Evolutionary conservation across 2,888 invertebrate species (phyloP).

Genomic region (Siphonodentalium dalli): DNA sequence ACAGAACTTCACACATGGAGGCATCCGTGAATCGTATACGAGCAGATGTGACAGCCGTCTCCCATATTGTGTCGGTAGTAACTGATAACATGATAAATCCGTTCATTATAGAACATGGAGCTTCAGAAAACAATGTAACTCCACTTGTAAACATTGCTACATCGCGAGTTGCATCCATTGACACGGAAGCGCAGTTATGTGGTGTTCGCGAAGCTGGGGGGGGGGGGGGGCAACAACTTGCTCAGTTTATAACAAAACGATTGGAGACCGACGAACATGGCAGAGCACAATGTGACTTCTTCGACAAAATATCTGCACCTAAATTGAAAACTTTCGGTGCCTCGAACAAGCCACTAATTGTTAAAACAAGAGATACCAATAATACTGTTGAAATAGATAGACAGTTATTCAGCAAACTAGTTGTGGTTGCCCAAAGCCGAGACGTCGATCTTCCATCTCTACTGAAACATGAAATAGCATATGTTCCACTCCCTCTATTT

Average conservation of each 20-base stretch:
- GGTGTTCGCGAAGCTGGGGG: background rate
- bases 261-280: background rate
- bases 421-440: conserved; percentile 4
- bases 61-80: conserved; percentile 2
- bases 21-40: background rate
- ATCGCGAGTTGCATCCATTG: conserved; percentile 4
- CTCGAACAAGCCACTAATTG: background rate
- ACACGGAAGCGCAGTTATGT: background rate
- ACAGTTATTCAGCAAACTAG: conserved; percentile 7
- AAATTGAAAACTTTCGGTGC: background rate
- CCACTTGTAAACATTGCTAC: conserved; percentile 16
- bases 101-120: conserved; percentile 10
- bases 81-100: conserved; percentile 10
- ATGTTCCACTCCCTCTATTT: conserved; percentile 4
- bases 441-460: conserved; percentile 1
- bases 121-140: conserved; percentile 3
- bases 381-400: conserved; percentile 7
- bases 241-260: conserved; percentile 2
- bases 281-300: too few relatives aligned
- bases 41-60: conserved; percentile 7
- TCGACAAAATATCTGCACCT: background rate
- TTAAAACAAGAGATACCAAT: background rate
- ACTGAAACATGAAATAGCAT: conserved; percentile 1
- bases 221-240: background rate
- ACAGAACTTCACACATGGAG: background rate